phyloP scores from a whole-genome alignment of 2,888 invertebrate genomes.

The Acronicta aceris region DNA sequence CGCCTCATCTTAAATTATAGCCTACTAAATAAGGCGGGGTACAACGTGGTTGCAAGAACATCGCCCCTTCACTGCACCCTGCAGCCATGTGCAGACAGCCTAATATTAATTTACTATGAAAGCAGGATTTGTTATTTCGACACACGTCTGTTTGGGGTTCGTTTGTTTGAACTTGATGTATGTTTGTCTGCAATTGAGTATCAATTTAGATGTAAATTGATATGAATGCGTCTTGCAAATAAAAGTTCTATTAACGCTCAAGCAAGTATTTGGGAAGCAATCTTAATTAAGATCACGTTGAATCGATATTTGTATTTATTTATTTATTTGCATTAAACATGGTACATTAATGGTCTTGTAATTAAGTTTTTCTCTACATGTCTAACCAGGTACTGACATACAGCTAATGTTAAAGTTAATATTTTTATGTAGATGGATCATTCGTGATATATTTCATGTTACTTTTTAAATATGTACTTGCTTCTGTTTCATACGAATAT shows the following conservation, averaged over 20 bases:
- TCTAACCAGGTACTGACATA: too few relatives aligned
- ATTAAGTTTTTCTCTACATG: too few relatives aligned
- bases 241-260: neutral
- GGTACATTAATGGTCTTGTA: too few relatives aligned
- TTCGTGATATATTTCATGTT: too few relatives aligned
- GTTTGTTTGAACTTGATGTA: conserved; percentile 18
- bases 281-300: too few relatives aligned
- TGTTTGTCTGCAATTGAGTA: conserved; percentile 1
- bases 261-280: neutral
- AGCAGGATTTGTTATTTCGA: conserved; percentile 34
- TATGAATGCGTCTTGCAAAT: neutral
- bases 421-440: too few relatives aligned
- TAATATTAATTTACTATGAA: conserved; percentile 32
- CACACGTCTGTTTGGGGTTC: conserved; percentile 11
- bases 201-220: neutral
- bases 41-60: conserved; percentile 15
- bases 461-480: too few relatives aligned
- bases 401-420: too few relatives aligned
- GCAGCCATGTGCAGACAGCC: conserved; percentile 29
- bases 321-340: too few relatives aligned
- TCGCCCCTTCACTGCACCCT: conserved; percentile 21
- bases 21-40: conserved; percentile 22
- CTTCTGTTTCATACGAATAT: too few relatives aligned
- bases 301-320: too few relatives aligned
- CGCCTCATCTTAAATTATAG: conserved; percentile 7